phyloP scores from a whole-genome alignment of 1,140 invertebrate genomes.

The Thaumatotibia leucotreta region DNA sequence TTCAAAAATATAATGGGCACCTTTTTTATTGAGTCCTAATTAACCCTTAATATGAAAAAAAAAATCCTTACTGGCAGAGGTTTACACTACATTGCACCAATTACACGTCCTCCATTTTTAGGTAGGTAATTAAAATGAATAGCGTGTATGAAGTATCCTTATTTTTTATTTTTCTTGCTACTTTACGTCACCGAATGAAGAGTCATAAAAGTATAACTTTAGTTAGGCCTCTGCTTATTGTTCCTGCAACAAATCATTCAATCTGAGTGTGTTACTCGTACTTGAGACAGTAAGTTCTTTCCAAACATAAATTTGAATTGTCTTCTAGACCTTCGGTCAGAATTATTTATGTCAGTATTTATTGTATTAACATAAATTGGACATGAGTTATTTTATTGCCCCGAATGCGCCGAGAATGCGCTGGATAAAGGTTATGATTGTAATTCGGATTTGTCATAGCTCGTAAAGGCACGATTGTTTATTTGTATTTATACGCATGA shows the following conservation, averaged over 20 bases:
- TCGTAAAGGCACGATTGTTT: conserved; percentile 64
- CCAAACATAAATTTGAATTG: conserved; percentile 69
- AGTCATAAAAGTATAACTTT: conserved; percentile 1
- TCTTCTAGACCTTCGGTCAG: conserved; percentile 52
- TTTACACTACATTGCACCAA: too few species aligned
- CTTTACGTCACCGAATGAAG: conserved; percentile 5
- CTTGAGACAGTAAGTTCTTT: conserved; percentile 40
- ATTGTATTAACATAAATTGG: conserved; percentile 77
- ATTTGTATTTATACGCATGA: conserved; percentile 20
- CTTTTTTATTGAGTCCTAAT: too few species aligned
- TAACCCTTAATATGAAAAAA: too few species aligned
- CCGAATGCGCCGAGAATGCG: conserved; percentile 62
- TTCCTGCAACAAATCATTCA: conserved; percentile 36
- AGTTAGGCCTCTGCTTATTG: neutral
- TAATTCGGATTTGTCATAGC: conserved; percentile 72
- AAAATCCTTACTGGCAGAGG: too few species aligned
- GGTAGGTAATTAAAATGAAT: too few species aligned
- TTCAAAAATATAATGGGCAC: too few species aligned
- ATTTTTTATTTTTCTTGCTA: too few species aligned
- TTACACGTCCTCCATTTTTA: too few species aligned
- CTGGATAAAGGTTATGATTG: conserved; percentile 68
- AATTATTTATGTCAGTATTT: conserved; percentile 74
- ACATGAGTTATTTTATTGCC: conserved; percentile 74
- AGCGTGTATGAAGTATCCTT: too few species aligned
- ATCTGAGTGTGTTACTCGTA: conserved; percentile 21